A percentile compares a stretch with the other conserved stretches of the same genome.
These are phyloP conservation scores for Lochmaea crataegi DNA, from an alignment of 2,888 invertebrate species.

Conservation along the genomic window DNA sequence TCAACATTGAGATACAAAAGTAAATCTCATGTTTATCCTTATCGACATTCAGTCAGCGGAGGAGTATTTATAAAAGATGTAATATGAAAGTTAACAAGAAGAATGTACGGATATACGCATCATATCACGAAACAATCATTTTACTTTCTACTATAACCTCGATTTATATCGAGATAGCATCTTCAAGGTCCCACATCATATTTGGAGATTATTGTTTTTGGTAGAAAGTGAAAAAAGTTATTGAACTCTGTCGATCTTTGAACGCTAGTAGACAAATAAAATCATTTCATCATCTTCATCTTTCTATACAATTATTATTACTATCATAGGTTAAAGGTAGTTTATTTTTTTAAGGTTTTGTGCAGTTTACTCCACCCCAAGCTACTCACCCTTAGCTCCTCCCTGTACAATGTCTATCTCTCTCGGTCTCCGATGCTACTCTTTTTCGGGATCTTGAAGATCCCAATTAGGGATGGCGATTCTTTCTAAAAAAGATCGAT, in stretches of 20 bases:
- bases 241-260: constrained; percentile 14
- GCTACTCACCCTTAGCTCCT: too few relatives aligned
- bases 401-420: too few relatives aligned
- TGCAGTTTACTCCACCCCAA: too few relatives aligned
- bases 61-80: neutral
- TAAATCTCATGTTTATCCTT: neutral
- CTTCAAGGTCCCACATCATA: constrained; percentile 17
- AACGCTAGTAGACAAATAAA: neutral
- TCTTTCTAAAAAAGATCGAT: too few relatives aligned
- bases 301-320: too few relatives aligned
- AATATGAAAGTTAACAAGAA: constrained; percentile 1
- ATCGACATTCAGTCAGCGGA: too few relatives aligned
- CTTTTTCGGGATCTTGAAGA: too few relatives aligned
- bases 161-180: constrained; percentile 35
- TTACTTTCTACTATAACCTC: constrained; percentile 43
- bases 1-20: neutral
- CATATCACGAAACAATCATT: neutral
- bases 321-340: too few relatives aligned
- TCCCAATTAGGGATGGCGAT: too few relatives aligned
- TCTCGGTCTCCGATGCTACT: too few relatives aligned
- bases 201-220: constrained; percentile 26
- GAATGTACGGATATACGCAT: constrained; percentile 3
- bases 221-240: constrained; percentile 27
- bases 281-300: too few relatives aligned
- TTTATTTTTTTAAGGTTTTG: too few relatives aligned